Evolutionary conservation across 2,888 invertebrate genomes (phyloP), one percentile per base, ranked within the genome.

Genomic region (Tipula helvola): DNA sequence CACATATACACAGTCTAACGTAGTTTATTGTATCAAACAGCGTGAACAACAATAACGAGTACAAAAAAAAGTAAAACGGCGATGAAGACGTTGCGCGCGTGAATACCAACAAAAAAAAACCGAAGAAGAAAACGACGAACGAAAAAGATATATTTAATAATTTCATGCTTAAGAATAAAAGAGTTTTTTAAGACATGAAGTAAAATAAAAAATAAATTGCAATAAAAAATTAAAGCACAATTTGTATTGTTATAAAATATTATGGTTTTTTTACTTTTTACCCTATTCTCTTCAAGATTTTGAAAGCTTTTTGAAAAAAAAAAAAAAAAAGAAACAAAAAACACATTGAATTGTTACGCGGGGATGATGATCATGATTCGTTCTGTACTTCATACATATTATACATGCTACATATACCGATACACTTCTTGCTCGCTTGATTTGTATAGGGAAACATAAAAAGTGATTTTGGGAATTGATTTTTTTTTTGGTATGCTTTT

Each of bases 171-270:
- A 71, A 18, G 71, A 71, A 71, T 71, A 71, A 71, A 71, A 71
- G 71, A 71, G 71, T 71, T 71, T 52, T 52, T 71, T 71, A 71
- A 71, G 71, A 71, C 71, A 28, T 71, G 28, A 71, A 18, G 71
- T 71, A 71, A 28, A 71, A 71, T 57, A 57, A 52, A 52, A 52
- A 47, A 47, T 12, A 47, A 57, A 57, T 7, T 71, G 71, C 18
- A 71, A 71, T 71, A 71, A 71, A 71, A 71, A 71, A 71, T 71
- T 71, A 71, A 71, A 71, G 71, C 71, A 71, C 71, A 71, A 71
- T 71, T 71, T 71, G 71, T 71, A 71, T 71, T 71, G 71, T 71
- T 71, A 71, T 71, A 71, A 71, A 71, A 71, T 71, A 71, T 71
- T 71, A 71, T 71, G 71, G 28, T 13, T 3, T 52, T n/a, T 52